These are phyloP conservation scores for Andrena haemorrhoa DNA, from an alignment of 2,888 invertebrate genomes.

Conservation along the genomic window DNA sequence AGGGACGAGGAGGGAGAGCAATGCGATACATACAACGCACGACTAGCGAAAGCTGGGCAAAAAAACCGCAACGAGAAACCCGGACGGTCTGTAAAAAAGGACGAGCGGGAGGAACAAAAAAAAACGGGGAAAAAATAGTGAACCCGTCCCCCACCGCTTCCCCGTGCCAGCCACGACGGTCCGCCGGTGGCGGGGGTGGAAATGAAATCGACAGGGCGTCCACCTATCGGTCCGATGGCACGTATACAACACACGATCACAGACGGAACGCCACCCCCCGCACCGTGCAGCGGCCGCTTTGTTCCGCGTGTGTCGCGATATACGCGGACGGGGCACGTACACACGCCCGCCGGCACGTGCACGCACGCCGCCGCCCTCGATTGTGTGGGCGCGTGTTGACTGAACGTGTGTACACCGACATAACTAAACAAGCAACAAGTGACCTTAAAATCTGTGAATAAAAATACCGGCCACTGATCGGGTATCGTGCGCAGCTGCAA, in stretches of 20 bases:
- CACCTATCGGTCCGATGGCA: conserved; percentile 82
- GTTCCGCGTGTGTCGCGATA: conserved; percentile 66
- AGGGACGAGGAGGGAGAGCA: conserved; percentile 34
- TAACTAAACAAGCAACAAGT: conserved; percentile 85
- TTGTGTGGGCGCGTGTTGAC: conserved; percentile 59
- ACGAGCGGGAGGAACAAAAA: conserved; percentile 52
- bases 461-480: conserved; percentile 82
- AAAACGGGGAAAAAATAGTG: conserved; percentile 77
- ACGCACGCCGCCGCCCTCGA: neutral
- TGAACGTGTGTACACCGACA: conserved; percentile 77
- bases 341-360: conserved; percentile 40
- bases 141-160: conserved; percentile 60
- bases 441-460: conserved; percentile 84
- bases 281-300: conserved; percentile 57
- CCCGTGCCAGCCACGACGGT: conserved; percentile 31
- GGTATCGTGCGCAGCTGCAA: conserved; percentile 76
- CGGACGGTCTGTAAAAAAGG: conserved; percentile 69
- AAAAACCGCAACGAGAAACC: conserved; percentile 76
- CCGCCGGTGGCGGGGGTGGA: conserved; percentile 61
- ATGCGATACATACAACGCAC: conserved; percentile 59
- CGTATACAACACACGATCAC: conserved; percentile 69
- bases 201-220: conserved; percentile 84
- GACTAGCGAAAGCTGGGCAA: conserved; percentile 76
- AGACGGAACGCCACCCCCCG: conserved; percentile 61
- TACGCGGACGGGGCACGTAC: conserved; percentile 51